phyloP scores from a whole-genome alignment of 2,797 vertebrate species.

The Trachops cirrhosus region DNA sequence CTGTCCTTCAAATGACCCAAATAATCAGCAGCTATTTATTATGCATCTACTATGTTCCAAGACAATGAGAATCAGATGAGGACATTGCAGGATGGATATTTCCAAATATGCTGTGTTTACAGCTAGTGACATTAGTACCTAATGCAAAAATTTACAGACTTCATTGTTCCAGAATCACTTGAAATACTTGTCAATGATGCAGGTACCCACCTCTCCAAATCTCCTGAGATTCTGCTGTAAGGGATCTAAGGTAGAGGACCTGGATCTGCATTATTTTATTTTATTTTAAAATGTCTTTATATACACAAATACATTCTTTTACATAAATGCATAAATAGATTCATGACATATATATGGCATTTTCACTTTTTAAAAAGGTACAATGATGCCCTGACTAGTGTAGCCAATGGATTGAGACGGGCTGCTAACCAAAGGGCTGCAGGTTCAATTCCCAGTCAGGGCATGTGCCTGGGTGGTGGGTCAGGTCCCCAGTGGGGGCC shows the following conservation, averaged over 20 bases:
- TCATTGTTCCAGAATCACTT: neutral
- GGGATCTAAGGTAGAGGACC: neutral
- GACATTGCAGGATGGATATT: conserved; percentile 41
- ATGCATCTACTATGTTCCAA: conserved; percentile 46
- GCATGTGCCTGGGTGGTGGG: too few species aligned
- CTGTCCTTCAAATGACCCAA: conserved; percentile 5
- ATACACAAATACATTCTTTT: neutral
- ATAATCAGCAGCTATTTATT: conserved; percentile 20
- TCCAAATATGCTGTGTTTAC: conserved; percentile 8
- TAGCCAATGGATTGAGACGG: too few species aligned
- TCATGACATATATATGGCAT: neutral
- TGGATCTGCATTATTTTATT: neutral
- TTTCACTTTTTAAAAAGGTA: neutral
- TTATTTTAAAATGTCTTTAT: neutral
- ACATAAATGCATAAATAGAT: neutral
- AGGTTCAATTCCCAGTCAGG: too few species aligned
- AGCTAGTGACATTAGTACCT: neutral
- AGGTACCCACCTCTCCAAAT: neutral
- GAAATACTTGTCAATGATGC: conserved; percentile 12
- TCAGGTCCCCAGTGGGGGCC: too few species aligned
- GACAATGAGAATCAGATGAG: conserved; percentile 31
- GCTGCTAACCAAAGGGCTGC: too few species aligned
- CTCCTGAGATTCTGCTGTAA: neutral
- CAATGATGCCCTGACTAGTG: neutral
- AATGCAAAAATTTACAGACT: conserved; percentile 8